Evolutionary conservation across 2,797 vertebrate species (phyloP).

Genomic region (Pantherophis alleghaniensis): DNA sequence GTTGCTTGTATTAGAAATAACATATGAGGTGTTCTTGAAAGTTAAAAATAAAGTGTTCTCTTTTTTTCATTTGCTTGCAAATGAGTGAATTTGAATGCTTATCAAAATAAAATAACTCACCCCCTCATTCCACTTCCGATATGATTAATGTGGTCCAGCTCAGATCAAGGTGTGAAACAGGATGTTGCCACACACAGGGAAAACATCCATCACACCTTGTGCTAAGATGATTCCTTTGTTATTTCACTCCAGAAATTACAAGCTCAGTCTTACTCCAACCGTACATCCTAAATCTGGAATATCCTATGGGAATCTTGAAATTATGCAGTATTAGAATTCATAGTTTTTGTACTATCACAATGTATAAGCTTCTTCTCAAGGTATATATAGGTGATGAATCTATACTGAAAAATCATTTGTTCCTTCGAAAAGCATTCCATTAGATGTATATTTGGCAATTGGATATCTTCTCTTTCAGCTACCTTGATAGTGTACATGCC

Average conservation of each 20-base stretch:
- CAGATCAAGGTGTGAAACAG: background rate
- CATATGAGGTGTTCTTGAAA: accelerated
- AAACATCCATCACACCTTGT: conserved; percentile 30
- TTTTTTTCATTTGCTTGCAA: background rate
- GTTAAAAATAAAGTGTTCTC: background rate
- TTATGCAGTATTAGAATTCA: background rate
- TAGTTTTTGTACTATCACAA: background rate
- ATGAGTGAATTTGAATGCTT: background rate
- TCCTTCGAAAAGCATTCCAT: background rate
- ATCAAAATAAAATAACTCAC: background rate
- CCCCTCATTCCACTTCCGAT: background rate
- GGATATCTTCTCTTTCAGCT: background rate
- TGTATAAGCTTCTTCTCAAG: background rate
- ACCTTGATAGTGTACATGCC: background rate
- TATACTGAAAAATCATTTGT: conserved; percentile 2
- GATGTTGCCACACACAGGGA: background rate
- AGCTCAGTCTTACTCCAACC: background rate
- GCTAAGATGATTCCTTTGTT: conserved; percentile 20
- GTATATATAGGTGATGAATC: background rate
- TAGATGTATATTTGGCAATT: background rate
- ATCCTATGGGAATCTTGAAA: background rate
- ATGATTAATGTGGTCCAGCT: background rate
- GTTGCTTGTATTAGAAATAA: background rate
- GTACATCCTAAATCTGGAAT: background rate
- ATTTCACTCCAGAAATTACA: conserved; percentile 31